A percentile compares a stretch with the other conserved stretches of the same genome.
Evolutionary conservation across 2,797 vertebrate genomes (phyloP).

Genomic region (Gallinago solitaria): DNA sequence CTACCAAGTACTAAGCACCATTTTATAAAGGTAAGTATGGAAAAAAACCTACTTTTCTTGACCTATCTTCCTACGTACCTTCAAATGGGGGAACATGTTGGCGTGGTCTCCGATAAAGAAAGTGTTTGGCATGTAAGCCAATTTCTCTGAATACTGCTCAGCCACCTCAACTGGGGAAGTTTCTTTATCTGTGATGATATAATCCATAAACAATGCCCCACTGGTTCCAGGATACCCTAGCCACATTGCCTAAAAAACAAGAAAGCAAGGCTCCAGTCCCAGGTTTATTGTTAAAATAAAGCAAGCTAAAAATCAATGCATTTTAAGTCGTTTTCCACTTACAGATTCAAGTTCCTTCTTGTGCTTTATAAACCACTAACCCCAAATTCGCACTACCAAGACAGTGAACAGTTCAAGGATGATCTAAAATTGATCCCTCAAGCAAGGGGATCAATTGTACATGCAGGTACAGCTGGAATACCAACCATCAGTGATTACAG

Average conservation of each 20-base stretch:
- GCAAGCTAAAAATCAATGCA: background rate
- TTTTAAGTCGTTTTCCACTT: background rate
- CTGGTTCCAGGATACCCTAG: conserved; percentile 98
- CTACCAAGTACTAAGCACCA: background rate
- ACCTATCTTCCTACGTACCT: conserved; percentile 77
- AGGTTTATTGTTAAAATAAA: background rate
- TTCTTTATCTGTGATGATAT: conserved; percentile 95
- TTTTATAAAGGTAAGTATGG: background rate
- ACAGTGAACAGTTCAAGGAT: background rate
- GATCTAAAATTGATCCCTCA: background rate
- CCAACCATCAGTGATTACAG: background rate
- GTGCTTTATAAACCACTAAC: background rate
- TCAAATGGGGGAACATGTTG: conserved; percentile 99
- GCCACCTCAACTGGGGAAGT: conserved; percentile 93
- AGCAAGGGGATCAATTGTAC: background rate
- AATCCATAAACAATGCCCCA: conserved; percentile 98
- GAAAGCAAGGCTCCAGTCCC: background rate
- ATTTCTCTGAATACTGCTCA: conserved; percentile 98
- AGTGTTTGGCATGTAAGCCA: conserved; percentile 98
- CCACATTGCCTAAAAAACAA: conserved; percentile 90
- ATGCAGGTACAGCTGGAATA: background rate
- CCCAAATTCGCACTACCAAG: background rate
- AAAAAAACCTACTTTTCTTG: background rate
- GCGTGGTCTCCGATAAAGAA: conserved; percentile 99
- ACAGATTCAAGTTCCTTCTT: background rate